phyloP scores from a whole-genome alignment of 1,140 invertebrate species.

The Ylistrum balloti region DNA sequence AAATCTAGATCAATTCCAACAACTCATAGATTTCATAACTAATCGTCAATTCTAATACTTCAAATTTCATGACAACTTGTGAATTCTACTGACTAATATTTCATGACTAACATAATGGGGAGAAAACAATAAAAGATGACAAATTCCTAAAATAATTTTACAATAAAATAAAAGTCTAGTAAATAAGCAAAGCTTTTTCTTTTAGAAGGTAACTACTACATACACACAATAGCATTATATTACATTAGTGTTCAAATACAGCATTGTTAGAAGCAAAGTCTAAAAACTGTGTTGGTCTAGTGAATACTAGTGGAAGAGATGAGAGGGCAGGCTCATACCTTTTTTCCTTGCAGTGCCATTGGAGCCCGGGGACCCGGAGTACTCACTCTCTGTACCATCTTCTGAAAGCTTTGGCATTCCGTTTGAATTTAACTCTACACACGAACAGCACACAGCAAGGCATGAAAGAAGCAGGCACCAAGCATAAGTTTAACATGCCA shows the following conservation, averaged over 20 bases:
- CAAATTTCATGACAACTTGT: no score
- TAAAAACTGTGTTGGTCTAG: not conserved
- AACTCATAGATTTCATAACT: no score
- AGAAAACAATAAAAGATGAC: no score
- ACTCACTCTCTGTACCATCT: constrained; percentile 62
- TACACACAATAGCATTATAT: not conserved
- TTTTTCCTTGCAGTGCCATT: constrained; percentile 16
- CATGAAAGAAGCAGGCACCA: constrained; percentile 64
- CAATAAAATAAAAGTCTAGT: no score
- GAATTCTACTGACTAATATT: no score
- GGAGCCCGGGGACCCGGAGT: constrained; percentile 57
- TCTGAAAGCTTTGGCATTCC: constrained; percentile 64
- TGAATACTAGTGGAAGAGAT: not conserved
- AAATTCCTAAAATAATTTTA: no score
- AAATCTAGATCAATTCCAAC: no score
- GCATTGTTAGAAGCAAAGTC: not conserved
- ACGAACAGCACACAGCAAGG: constrained; percentile 48
- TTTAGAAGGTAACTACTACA: no score
- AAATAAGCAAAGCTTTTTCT: no score
- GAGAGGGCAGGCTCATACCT: not conserved
- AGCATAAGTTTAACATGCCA: constrained; percentile 61
- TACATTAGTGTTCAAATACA: not conserved
- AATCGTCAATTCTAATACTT: no score
- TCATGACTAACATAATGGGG: no score
- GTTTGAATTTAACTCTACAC: constrained; percentile 63